A percentile compares a stretch with the other conserved stretches of the same genome.
Conservation (phyloP, 64 coral and sea anemone genomes). For the Catalaphyllia jardinei region DNA sequence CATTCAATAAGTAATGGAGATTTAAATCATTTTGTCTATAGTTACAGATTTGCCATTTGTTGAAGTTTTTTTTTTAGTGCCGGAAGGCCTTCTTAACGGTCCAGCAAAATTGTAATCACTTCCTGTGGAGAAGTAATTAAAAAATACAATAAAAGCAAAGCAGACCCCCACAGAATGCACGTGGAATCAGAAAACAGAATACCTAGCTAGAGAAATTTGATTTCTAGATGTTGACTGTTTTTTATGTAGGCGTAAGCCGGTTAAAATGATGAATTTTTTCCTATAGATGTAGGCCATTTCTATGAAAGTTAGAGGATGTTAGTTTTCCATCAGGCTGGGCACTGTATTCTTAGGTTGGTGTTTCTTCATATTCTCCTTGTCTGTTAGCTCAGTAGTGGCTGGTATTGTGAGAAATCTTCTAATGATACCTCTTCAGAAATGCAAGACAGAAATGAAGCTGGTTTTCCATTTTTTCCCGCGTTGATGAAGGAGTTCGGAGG, state of each 20-base stretch:
- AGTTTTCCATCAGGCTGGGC: too few species aligned
- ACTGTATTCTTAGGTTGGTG: too few species aligned
- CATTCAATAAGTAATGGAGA: background rate
- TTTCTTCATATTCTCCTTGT: too few species aligned
- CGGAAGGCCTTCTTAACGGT: background rate
- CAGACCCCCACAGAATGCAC: background rate
- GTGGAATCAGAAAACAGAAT: background rate
- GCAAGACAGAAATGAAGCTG: too few species aligned
- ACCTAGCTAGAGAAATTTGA: background rate
- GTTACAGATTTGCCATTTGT: background rate
- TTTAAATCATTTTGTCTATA: background rate
- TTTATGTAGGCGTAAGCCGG: background rate
- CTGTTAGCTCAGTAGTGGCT: too few species aligned
- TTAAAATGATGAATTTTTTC: background rate
- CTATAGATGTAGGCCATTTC: background rate
- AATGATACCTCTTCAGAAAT: too few species aligned
- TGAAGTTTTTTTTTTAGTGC: conserved; percentile 8
- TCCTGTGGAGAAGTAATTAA: background rate
- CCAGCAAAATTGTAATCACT: background rate
- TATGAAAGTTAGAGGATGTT: too few species aligned
- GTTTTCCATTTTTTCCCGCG: too few species aligned
- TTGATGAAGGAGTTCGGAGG: too few species aligned
- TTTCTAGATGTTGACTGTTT: background rate
- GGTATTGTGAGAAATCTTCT: too few species aligned
- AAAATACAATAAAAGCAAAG: background rate